Base-by-base conservation (phyloP, 1,140 invertebrate genomes). In the Chironomus striatipennis region DNA sequence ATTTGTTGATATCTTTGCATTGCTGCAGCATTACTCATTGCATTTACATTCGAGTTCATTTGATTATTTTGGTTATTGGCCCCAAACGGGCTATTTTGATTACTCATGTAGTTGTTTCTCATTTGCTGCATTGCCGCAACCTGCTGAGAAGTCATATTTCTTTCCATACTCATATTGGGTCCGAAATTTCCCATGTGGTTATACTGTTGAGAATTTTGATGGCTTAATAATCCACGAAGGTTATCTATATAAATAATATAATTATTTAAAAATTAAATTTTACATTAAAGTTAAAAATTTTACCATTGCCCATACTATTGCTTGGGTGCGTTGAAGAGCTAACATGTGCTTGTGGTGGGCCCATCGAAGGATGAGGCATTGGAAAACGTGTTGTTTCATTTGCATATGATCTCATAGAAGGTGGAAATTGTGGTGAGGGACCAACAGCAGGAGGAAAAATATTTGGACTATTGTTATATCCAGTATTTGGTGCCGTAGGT, bases 261-360 rank as follows among this genome's bases (percentile, higher is more conserved):
- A n/a, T n/a, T n/a, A n/a, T n/a, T n/a, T n/a, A n/a, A n/a, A n/a
- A n/a, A n/a, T n/a, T n/a, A n/a, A n/a, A n/a, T n/a, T n/a, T n/a
- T n/a, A n/a, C n/a, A n/a, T n/a, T n/a, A n/a, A n/a, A n/a, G 9
- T 43, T 75, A 77, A 21, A 15, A 17, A 17, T 74, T 77, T 76
- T 80, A 82, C 81, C 65, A 70, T 70, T 70, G 6, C 65, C 81
- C 80, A 82, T 81, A 78, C 82, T 82, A 74, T 82, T 80, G 5
- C 12, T n/a, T 70, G 81, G 81, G 79, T 82, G 81, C 76, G 81
- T 82, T 64, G 81, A 82, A 73, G 81, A 82, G 78, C 81, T 82
- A 67, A 82, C 81, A 76, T 81, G 81, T 18, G 65, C 17, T 21
- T 70, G 65, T 57, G 81, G 81, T 67, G 81, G 80, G 6, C 81